Conservation (phyloP, 2,113 vertebrate genomes). For the Calidris pugnax region DNA sequence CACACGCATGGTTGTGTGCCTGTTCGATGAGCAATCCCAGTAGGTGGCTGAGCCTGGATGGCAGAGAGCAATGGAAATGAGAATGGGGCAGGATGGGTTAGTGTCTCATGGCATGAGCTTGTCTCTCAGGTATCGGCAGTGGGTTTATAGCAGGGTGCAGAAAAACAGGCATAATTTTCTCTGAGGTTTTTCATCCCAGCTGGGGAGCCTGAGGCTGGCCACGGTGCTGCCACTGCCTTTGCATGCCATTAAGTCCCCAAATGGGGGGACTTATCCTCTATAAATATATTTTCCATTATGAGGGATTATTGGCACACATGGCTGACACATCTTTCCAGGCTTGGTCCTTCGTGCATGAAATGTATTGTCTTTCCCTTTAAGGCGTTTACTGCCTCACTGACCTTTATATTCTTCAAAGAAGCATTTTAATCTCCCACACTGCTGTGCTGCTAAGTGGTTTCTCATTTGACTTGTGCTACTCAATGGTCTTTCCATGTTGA, state of each 20-base stretch:
- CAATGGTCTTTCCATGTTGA: slow-evolving; percentile 67
- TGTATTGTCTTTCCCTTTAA: slow-evolving; percentile 65
- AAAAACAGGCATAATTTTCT: neutral
- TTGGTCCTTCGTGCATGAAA: slow-evolving; percentile 35
- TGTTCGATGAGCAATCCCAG: rapidly evolving
- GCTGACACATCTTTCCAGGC: neutral
- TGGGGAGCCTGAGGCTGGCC: neutral
- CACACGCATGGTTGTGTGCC: neutral
- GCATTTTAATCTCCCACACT: slow-evolving; percentile 67
- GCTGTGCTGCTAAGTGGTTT: slow-evolving; percentile 69
- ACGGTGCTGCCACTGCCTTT: neutral
- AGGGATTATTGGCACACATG: neutral
- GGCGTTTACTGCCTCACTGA: slow-evolving; percentile 73
- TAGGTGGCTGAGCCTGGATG: neutral
- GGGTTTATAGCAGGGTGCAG: neutral
- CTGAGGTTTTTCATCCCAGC: neutral
- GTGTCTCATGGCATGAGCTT: neutral
- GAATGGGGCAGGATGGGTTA: neutral
- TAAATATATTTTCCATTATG: neutral
- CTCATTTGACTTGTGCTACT: slow-evolving; percentile 70
- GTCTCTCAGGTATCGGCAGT: neutral
- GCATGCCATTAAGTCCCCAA: neutral
- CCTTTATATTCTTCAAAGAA: slow-evolving; percentile 73
- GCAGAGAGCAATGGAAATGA: neutral
- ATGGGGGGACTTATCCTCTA: neutral